Conservation (phyloP, 2,797 vertebrate genomes). For the Parauchenoglanis punctatus region DNA sequence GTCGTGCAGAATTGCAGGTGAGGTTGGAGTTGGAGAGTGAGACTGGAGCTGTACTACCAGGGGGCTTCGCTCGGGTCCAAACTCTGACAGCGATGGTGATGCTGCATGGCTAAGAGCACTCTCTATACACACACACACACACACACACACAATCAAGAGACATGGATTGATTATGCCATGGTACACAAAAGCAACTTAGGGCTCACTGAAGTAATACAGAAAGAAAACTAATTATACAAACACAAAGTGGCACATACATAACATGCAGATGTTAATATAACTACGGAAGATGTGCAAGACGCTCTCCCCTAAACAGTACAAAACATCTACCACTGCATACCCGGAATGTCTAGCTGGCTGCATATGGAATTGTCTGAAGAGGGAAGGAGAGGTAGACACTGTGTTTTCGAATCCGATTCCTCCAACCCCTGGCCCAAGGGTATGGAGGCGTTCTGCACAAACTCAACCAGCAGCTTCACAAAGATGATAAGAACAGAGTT, state of each 20-base stretch:
- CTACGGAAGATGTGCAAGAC: background rate
- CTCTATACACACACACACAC: conserved; percentile 73
- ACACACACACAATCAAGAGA: conserved; percentile 39
- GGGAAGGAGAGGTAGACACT: conserved; percentile 87
- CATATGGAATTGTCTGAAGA: conserved; percentile 87
- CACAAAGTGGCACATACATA: background rate
- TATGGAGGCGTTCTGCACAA: conserved; percentile 98
- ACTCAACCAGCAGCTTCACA: conserved; percentile 95
- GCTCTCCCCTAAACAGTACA: background rate
- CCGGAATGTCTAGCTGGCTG: conserved; percentile 89
- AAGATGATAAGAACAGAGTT: conserved; percentile 29
- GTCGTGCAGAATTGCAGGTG: conserved; percentile 89
- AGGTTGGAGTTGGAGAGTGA: conserved; percentile 69
- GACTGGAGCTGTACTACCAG: conserved; percentile 83
- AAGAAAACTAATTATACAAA: background rate
- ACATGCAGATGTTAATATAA: background rate
- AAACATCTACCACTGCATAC: conserved; percentile 65
- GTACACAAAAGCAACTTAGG: background rate
- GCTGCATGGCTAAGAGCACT: conserved; percentile 81
- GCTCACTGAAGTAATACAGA: background rate
- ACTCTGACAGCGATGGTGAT: conserved; percentile 77
- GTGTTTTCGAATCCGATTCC: conserved; percentile 86
- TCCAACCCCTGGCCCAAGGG: conserved; percentile 91
- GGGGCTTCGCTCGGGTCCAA: conserved; percentile 77
- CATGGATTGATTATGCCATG: background rate